Evolutionary conservation across 1,140 invertebrate species (phyloP).

Genomic region (Papilio machaon): DNA sequence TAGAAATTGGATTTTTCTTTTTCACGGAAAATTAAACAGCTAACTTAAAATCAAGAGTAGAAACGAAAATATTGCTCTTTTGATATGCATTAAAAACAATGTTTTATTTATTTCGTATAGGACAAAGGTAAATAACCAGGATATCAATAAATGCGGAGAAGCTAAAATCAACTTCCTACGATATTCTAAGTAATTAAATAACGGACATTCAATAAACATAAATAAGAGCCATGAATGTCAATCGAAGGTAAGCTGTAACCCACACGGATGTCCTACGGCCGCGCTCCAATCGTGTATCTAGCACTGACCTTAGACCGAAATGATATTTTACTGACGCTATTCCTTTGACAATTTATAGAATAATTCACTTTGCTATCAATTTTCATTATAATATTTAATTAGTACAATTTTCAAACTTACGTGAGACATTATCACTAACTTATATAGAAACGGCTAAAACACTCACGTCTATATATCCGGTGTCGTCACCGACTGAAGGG

Average conservation of each 20-base stretch:
- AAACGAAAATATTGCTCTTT: not conserved
- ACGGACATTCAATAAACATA: constrained; percentile 21
- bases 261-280: constrained; percentile 56
- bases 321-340: constrained; percentile 47
- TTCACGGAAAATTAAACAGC: no score
- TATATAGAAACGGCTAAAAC: no score
- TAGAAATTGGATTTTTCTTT: no score
- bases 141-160: not conserved
- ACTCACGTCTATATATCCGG: no score
- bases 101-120: no score
- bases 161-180: not conserved
- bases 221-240: constrained; percentile 45
- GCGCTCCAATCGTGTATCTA: constrained; percentile 57
- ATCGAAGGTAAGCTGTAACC: constrained; percentile 49
- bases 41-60: not conserved
- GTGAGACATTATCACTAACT: no score
- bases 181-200: constrained; percentile 18
- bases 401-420: not conserved
- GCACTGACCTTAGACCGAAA: constrained; percentile 54
- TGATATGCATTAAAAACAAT: not conserved
- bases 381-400: not conserved
- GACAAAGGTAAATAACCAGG: not conserved
- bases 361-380: not conserved
- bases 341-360: constrained; percentile 47
- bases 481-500: no score